Percentiles rank a stretch among this genome's conserved stretches.
Conservation (phyloP, 2,113 vertebrate species). For the Dipodomys spectabilis region DNA sequence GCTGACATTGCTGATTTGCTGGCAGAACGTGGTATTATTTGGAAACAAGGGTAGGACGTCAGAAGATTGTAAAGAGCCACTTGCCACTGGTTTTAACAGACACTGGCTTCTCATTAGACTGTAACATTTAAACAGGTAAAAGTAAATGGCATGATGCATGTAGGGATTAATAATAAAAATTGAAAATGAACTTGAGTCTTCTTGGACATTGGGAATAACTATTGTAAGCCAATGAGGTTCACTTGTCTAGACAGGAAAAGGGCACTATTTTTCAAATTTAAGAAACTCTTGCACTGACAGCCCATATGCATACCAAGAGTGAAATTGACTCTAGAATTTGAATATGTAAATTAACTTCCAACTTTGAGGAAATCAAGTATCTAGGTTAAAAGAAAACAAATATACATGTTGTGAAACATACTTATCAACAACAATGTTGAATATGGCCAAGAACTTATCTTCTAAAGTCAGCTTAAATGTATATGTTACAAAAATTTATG, state of each 20-base stretch:
- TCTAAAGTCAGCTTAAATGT: background rate
- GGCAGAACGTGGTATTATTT: background rate
- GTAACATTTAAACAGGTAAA: background rate
- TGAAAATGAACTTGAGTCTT: background rate
- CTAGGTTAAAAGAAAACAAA: background rate
- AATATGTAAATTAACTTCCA: background rate
- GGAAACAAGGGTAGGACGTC: background rate
- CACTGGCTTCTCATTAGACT: background rate
- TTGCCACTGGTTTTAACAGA: background rate
- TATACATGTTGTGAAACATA: background rate
- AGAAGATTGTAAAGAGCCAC: background rate
- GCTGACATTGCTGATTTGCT: background rate
- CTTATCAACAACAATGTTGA: too few species aligned
- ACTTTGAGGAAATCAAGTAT: background rate
- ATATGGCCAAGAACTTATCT: background rate
- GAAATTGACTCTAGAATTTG: background rate
- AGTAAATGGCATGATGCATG: background rate
- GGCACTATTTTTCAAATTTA: background rate
- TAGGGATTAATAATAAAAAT: background rate
- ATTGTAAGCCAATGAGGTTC: accelerated
- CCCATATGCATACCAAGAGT: background rate
- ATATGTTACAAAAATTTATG: background rate
- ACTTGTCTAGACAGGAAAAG: background rate
- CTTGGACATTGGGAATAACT: background rate
- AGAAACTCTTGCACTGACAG: background rate